phyloP scores from a whole-genome alignment of 1,140 invertebrate species.

The Drosophila nikananu region DNA sequence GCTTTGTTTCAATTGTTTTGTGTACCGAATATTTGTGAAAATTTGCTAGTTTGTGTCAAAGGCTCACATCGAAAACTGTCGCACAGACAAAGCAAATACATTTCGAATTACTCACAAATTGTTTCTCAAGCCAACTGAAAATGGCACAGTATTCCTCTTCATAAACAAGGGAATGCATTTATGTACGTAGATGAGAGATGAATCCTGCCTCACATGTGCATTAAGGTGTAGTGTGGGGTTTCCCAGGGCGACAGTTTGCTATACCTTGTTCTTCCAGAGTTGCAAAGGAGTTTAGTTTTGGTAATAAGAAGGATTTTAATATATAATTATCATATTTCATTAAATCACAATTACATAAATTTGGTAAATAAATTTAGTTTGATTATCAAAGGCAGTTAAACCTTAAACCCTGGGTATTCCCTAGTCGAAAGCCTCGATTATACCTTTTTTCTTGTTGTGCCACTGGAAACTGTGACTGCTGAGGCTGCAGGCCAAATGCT shows the following conservation, averaged over 20 bases:
- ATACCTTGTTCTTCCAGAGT: neutral
- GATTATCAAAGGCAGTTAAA: too few species aligned
- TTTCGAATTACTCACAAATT: conserved; percentile 32
- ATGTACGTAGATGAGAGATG: conserved; percentile 2
- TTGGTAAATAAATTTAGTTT: neutral
- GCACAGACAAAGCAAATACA: conserved; percentile 22
- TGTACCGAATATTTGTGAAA: neutral
- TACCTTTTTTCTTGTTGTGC: conserved; percentile 19
- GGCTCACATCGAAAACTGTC: conserved; percentile 3
- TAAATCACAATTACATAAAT: neutral
- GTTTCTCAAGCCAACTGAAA: conserved; percentile 25
- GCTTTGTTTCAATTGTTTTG: conserved; percentile 17
- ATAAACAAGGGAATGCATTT: conserved; percentile 22
- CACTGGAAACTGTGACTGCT: conserved; percentile 45
- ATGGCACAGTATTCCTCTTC: neutral
- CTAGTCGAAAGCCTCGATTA: neutral
- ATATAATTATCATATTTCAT: too few species aligned
- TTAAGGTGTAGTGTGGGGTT: conserved; percentile 20
- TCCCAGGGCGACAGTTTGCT: conserved; percentile 14
- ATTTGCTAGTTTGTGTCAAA: conserved; percentile 27
- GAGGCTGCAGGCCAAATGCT: conserved; percentile 54
- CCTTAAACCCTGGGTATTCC: neutral
- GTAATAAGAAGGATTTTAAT: neutral
- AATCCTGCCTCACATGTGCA: conserved; percentile 14
- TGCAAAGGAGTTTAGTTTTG: neutral